A percentile compares a stretch with the other conserved stretches of the same genome.
Conservation (phyloP, 2,888 invertebrate genomes). For the Falcaria lacertinaria region DNA sequence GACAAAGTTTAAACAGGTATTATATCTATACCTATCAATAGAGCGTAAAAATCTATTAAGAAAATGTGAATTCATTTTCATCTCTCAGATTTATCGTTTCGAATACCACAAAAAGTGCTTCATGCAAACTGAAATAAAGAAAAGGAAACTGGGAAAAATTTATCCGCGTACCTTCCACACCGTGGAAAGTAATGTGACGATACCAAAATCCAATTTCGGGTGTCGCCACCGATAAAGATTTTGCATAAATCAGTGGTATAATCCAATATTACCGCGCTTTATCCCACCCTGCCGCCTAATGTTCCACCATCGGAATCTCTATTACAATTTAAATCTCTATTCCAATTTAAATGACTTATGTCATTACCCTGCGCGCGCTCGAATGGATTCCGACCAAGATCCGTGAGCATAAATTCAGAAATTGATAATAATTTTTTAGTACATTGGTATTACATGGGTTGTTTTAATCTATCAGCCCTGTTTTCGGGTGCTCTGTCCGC, state of each 20-base stretch:
- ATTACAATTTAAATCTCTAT: constrained; percentile 62
- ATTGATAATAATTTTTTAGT: constrained; percentile 74
- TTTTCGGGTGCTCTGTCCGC: background rate
- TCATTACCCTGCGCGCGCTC: constrained; percentile 61
- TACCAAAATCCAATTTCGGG: constrained; percentile 71
- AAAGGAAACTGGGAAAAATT: constrained; percentile 26
- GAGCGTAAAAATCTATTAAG: background rate
- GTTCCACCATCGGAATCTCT: constrained; percentile 66
- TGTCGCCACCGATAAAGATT: constrained; percentile 72
- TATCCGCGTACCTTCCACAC: constrained; percentile 19
- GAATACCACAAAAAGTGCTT: background rate
- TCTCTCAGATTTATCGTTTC: background rate
- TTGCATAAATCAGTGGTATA: constrained; percentile 77
- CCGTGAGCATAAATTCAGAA: constrained; percentile 63
- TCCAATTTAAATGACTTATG: constrained; percentile 78
- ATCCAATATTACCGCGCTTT: constrained; percentile 74
- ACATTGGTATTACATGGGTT: constrained; percentile 47
- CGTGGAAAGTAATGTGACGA: constrained; percentile 52
- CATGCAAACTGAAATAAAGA: constrained; percentile 18
- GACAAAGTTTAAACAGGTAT: too few species aligned
- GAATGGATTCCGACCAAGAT: constrained; percentile 48
- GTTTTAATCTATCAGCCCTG: constrained; percentile 39
- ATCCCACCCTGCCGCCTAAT: constrained; percentile 59
- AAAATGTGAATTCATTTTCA: background rate
- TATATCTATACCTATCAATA: background rate